phyloP scores from a whole-genome alignment of 2,888 invertebrate species.

The Orthonychiurus folsomi region DNA sequence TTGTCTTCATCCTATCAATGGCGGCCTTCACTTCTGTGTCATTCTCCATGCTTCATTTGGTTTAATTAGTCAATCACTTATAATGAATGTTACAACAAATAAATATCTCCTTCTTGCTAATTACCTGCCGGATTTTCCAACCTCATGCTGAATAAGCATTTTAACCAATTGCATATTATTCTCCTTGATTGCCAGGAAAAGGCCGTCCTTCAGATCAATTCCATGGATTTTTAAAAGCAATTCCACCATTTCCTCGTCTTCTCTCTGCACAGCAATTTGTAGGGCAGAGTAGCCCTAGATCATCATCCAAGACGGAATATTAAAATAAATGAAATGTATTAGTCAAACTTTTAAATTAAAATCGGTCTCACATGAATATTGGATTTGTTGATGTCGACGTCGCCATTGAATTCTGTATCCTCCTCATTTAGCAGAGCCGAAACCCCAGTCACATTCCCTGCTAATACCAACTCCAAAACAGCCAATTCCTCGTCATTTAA shows the following conservation, averaged over 20 bases:
- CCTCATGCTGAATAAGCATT: conserved; percentile 47
- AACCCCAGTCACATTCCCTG: conserved; percentile 10
- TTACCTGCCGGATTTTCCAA: not conserved
- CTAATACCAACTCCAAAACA: conserved; percentile 7
- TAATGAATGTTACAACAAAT: no score
- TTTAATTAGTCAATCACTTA: no score
- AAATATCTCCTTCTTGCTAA: not conserved
- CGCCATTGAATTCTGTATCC: not conserved
- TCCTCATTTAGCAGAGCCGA: not conserved
- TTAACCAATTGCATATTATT: conserved; percentile 55
- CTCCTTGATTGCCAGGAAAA: conserved; percentile 57
- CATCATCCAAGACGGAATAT: not conserved
- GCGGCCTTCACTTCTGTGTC: not conserved
- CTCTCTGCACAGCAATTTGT: conserved; percentile 25
- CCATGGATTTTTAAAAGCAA: conserved; percentile 18
- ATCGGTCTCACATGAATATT: conserved; percentile 12
- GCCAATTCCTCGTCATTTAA: conserved; percentile 12
- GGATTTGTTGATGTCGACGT: conserved; percentile 9
- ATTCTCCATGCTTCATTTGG: no score
- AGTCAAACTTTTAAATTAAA: not conserved
- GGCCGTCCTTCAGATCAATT: conserved; percentile 48
- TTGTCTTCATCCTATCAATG: not conserved
- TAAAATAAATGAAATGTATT: not conserved
- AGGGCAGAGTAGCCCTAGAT: conserved; percentile 27
- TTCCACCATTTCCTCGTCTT: conserved; percentile 26